These are phyloP conservation scores for Diaprepes abbreviatus DNA, from an alignment of 2,888 invertebrate species.

Conservation along the genomic window DNA sequence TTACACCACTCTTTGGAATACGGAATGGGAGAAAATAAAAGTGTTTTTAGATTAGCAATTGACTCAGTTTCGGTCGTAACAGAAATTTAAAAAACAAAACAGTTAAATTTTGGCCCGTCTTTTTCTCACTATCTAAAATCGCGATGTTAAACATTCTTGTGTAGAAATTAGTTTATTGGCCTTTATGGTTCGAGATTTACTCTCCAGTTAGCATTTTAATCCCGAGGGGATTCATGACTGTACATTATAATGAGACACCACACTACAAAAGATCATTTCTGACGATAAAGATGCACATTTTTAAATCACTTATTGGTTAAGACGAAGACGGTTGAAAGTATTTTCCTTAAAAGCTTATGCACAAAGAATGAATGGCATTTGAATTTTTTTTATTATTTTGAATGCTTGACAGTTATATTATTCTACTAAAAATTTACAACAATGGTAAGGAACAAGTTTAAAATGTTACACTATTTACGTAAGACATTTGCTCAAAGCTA, in stretches of 20 bases:
- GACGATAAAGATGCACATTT: constrained; percentile 36
- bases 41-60: too few species aligned
- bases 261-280: constrained; percentile 36
- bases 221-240: constrained; percentile 46
- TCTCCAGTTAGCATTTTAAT: constrained; percentile 43
- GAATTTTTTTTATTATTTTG: neutral
- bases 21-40: too few species aligned
- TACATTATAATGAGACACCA: constrained; percentile 43
- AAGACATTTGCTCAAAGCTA: too few species aligned
- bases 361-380: constrained; percentile 3
- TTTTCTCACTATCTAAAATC: constrained; percentile 36
- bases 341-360: neutral
- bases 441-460: neutral
- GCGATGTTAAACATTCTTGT: constrained; percentile 40
- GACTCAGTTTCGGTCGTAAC: too few species aligned
- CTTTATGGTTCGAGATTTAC: constrained; percentile 45
- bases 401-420: too few species aligned
- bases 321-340: neutral
- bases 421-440: neutral
- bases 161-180: constrained; percentile 47
- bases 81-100: constrained; percentile 9
- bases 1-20: too few species aligned
- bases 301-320: constrained; percentile 36
- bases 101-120: constrained; percentile 5
- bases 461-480: neutral